Evolutionary conservation across 1,140 invertebrate genomes (phyloP).

Genomic region (silkworm (Bombyx mori)): DNA sequence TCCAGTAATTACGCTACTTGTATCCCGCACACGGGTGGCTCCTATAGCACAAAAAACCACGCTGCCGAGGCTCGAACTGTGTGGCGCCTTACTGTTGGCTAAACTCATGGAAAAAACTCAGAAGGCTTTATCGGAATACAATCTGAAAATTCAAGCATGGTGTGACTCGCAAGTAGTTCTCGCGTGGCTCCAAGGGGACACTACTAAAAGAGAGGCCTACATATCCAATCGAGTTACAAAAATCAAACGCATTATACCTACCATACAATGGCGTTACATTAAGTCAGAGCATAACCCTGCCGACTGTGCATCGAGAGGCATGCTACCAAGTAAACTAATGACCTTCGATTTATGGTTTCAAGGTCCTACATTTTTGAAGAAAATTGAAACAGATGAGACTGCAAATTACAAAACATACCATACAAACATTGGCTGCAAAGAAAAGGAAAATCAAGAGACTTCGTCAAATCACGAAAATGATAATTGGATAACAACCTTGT

Average conservation of each 20-base stretch:
- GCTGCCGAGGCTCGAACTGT: background rate
- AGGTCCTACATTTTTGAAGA: conserved; percentile 27
- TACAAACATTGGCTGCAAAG: background rate
- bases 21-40: background rate
- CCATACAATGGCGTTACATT: conserved; percentile 50
- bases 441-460: conserved; percentile 6
- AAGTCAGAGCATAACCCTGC: conserved; percentile 51
- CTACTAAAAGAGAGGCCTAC: conserved; percentile 9
- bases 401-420: conserved; percentile 20
- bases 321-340: conserved; percentile 17
- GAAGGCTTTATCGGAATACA: background rate
- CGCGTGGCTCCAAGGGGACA: conserved; percentile 16
- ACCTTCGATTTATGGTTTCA: conserved; percentile 38
- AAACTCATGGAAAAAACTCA: conserved; percentile 1
- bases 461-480: conserved; percentile 4
- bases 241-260: conserved; percentile 8
- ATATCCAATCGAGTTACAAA: conserved; percentile 10
- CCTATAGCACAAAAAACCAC: background rate
- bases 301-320: conserved; percentile 54
- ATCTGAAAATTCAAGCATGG: conserved; percentile 7
- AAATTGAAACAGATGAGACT: conserved; percentile 23
- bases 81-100: background rate
- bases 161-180: conserved; percentile 15
- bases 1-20: too few relatives aligned
- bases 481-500: conserved; percentile 7